phyloP scores from a whole-genome alignment of 2,113 vertebrate species.

The Ictalurus furcatus region DNA sequence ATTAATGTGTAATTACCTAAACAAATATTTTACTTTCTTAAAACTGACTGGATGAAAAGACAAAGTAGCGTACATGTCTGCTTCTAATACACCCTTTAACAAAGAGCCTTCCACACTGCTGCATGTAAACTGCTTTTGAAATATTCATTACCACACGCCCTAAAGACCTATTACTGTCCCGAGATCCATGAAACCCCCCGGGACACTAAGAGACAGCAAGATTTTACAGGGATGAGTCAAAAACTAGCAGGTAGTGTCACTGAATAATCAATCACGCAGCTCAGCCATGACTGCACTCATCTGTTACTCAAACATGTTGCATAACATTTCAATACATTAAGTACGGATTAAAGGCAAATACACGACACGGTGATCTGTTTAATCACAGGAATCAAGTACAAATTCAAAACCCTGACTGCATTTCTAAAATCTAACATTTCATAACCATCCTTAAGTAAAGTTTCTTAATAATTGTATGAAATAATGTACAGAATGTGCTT shows the following conservation, averaged over 20 bases:
- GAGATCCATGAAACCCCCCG: constrained; percentile 48
- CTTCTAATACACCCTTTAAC: constrained; percentile 52
- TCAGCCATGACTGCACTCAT: constrained; percentile 56
- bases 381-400: neutral
- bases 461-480: neutral
- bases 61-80: constrained; percentile 5
- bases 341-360: constrained; percentile 43
- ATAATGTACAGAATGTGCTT: neutral
- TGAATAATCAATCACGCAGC: constrained; percentile 69
- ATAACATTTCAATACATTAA: constrained; percentile 71
- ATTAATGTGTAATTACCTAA: neutral
- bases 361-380: neutral
- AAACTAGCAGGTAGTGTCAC: constrained; percentile 59
- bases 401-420: neutral
- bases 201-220: constrained; percentile 21
- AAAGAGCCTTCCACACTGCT: constrained; percentile 57
- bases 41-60: neutral
- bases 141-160: constrained; percentile 67
- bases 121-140: constrained; percentile 64
- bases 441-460: neutral
- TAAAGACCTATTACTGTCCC: constrained; percentile 61
- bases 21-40: neutral
- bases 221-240: constrained; percentile 57
- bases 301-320: constrained; percentile 62
- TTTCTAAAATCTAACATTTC: neutral